Percentiles rank a stretch among this genome's conserved stretches.
Evolutionary conservation across 2,888 invertebrate species (phyloP).

Genomic region (Gnatocerus cornutus): DNA sequence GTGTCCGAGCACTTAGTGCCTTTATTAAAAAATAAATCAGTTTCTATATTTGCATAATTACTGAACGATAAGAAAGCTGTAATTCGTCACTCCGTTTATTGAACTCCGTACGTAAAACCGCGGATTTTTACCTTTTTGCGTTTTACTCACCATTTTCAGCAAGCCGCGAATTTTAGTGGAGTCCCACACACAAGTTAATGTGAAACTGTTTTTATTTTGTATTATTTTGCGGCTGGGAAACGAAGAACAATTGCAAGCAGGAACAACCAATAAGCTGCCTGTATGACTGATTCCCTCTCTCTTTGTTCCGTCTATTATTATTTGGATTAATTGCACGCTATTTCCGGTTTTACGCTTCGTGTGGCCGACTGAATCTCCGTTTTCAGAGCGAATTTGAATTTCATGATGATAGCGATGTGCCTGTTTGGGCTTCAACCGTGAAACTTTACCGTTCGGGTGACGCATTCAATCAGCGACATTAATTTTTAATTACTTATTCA

Average conservation of each 20-base stretch:
- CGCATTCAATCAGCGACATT: neutral
- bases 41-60: constrained; percentile 18
- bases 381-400: constrained; percentile 43
- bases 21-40: constrained; percentile 9
- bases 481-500: neutral
- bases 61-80: neutral
- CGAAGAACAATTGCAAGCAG: constrained; percentile 58
- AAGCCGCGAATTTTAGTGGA: constrained; percentile 20
- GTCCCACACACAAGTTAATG: constrained; percentile 49
- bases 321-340: constrained; percentile 65
- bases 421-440: constrained; percentile 10
- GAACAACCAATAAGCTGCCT: constrained; percentile 54
- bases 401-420: constrained; percentile 14
- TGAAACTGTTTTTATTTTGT: constrained; percentile 57
- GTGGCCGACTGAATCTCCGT: constrained; percentile 40
- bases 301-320: constrained; percentile 63
- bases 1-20: constrained; percentile 12
- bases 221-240: constrained; percentile 57
- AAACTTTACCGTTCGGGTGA: constrained; percentile 25
- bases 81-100: no score
- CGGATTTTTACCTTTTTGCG: no score
- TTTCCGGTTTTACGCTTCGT: constrained; percentile 64
- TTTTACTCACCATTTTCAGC: constrained; percentile 35
- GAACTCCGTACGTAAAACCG: neutral
- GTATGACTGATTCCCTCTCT: constrained; percentile 53